These are phyloP conservation scores for Laspeyria flexula DNA, from an alignment of 2,888 invertebrate species.

Conservation along the genomic window DNA sequence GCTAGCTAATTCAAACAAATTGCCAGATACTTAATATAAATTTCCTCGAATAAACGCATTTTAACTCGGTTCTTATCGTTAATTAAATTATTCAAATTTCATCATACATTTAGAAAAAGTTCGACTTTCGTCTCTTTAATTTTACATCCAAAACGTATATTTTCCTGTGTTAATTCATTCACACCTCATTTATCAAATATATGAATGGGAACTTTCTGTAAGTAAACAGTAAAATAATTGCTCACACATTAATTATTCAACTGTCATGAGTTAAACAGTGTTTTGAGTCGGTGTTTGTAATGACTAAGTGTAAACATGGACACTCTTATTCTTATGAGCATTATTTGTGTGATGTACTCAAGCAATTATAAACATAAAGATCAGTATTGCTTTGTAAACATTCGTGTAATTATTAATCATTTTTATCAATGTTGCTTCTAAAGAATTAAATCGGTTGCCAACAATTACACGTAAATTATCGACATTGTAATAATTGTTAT, in stretches of 20 bases:
- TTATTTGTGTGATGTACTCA: conserved; percentile 24
- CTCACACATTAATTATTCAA: conserved; percentile 56
- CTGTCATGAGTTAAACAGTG: conserved; percentile 54
- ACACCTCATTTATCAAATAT: conserved; percentile 38
- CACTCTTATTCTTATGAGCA: conserved; percentile 28
- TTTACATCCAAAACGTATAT: not conserved
- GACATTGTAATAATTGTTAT: not conserved
- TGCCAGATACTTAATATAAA: not conserved
- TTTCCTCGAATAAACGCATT: too few species aligned
- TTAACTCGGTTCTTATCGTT: not conserved
- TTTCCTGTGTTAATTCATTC: conserved; percentile 31
- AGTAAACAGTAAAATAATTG: conserved; percentile 44
- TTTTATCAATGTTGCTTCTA: conserved; percentile 1
- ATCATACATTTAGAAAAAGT: too few species aligned
- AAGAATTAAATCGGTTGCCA: not conserved
- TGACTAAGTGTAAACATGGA: conserved; percentile 45
- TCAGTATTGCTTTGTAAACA: conserved; percentile 26
- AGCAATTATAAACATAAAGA: conserved; percentile 29
- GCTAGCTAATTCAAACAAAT: not conserved
- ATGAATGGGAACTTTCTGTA: conserved; percentile 49
- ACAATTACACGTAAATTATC: conserved; percentile 1
- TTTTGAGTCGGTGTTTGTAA: conserved; percentile 46
- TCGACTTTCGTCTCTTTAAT: too few species aligned
- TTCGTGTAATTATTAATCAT: conserved; percentile 14
- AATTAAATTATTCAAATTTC: not conserved